Base-by-base conservation (phyloP, 2,888 invertebrate species). In the Luperina nickerlii region DNA sequence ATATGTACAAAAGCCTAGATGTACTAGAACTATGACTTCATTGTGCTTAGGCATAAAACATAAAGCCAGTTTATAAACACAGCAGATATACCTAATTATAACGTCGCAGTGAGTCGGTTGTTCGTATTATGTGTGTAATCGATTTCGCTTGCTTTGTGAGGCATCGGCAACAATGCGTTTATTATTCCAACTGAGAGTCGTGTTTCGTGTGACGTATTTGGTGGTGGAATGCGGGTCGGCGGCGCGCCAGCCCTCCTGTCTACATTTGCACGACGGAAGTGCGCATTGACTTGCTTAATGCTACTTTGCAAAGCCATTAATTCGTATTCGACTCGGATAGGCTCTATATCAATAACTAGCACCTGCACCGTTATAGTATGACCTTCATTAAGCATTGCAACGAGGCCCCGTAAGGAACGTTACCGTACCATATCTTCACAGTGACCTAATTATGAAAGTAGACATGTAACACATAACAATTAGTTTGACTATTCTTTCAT, bases 141-240 rank as follows among this genome's bases (percentile, higher is more conserved):
- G 91, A 90, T 92, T 92, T 93, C 89, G 87, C 90, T 79, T 88
- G 86, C 82, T 88, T 79, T 88, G 85, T 83, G 86, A 90, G 85
- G 87, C 89, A 90, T 90, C 88, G 90, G 84, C 88, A 90, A 92
- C 92, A 93, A 94, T 92, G 91, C 90, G 92, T 93, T 95, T 94
- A 94, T 94, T 95, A 95, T 96, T 95, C 94, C 88, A 90, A 90
- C 89, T 88, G 92, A 91, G 90, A 93, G 91, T 91, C 90, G 90
- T 92, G 94, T 94, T 92, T 93, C 90, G 89, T 90, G 89, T 90
- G 90, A 94, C 96, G 85, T 96, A 96, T 96, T 95, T 94, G 95
- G 96, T 91, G 90, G 91, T 91, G 95, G 96, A 95, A 96, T 95
- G 95, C 93, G 92, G 93, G 91, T 83, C 93, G 92, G 86, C 87